Evolutionary conservation across 2,113 vertebrate genomes (phyloP).

Genomic region (Gasterosteus nipponicus): DNA sequence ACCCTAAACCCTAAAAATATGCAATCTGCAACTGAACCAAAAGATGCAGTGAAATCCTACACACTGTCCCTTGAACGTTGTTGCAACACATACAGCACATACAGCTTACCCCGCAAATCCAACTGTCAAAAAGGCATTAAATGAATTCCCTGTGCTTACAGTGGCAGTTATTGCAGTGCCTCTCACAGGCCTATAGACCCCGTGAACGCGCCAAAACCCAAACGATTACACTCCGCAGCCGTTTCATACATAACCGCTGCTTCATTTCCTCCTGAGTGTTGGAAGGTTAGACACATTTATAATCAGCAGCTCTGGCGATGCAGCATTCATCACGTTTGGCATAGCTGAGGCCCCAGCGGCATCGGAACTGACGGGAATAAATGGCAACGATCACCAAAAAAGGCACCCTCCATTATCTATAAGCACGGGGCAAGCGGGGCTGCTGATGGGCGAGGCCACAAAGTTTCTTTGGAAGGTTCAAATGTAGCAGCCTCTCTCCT

Average conservation of each 20-base stretch:
- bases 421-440: slow-evolving; percentile 42
- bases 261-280: slow-evolving; percentile 40
- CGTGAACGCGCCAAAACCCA: neutral
- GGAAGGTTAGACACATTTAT: slow-evolving; percentile 78
- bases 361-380: slow-evolving; percentile 78
- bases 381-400: slow-evolving; percentile 71
- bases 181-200: neutral
- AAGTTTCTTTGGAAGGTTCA: neutral
- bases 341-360: slow-evolving; percentile 57
- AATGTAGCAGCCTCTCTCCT: slow-evolving; percentile 20
- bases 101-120: neutral
- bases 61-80: neutral
- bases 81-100: neutral
- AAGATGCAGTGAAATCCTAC: neutral
- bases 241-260: slow-evolving; percentile 47
- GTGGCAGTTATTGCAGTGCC: neutral
- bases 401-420: slow-evolving; percentile 67
- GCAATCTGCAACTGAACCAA: neutral
- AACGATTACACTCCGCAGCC: slow-evolving; percentile 10
- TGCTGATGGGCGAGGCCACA: slow-evolving; percentile 16
- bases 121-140: neutral
- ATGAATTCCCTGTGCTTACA: neutral
- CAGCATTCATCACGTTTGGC: slow-evolving; percentile 75
- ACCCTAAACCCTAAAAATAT: neutral
- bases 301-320: slow-evolving; percentile 62